Conservation (phyloP, 2,113 vertebrate genomes). For the Halichoeres trimaculatus region DNA sequence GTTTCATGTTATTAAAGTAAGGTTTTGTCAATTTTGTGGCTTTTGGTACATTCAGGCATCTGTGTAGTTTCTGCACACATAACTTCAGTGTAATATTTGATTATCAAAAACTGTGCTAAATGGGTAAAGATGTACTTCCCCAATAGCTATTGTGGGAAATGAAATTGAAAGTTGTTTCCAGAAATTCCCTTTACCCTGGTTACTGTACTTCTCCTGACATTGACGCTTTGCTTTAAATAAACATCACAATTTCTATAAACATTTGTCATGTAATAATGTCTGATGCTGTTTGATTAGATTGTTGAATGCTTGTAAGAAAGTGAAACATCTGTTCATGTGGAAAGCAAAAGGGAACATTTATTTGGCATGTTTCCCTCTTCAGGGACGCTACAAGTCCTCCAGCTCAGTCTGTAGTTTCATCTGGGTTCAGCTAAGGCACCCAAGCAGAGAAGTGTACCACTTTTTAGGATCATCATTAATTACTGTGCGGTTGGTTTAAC, state of each 20-base stretch:
- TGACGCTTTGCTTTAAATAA: constrained; percentile 82
- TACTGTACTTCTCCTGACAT: constrained; percentile 68
- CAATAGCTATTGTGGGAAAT: constrained; percentile 34
- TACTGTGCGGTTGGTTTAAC: no score
- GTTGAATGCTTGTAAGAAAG: not conserved
- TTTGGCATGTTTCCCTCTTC: constrained; percentile 18
- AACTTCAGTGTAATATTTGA: constrained; percentile 36
- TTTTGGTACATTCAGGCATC: constrained; percentile 19
- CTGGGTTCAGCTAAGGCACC: constrained; percentile 1
- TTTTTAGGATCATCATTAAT: no score
- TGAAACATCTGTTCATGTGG: not conserved
- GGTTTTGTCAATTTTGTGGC: constrained; percentile 30
- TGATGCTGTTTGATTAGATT: not conserved
- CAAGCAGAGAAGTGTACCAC: not conserved
- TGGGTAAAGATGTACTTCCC: constrained; percentile 29
- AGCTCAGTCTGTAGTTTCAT: not conserved
- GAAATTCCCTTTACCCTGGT: constrained; percentile 52
- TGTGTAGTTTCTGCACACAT: constrained; percentile 45
- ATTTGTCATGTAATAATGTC: not conserved
- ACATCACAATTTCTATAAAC: constrained; percentile 73
- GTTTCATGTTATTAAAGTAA: constrained; percentile 11
- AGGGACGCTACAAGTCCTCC: not conserved
- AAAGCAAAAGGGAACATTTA: not conserved
- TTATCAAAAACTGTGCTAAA: constrained; percentile 16
- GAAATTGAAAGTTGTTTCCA: constrained; percentile 57